Evolutionary conservation across 2,113 vertebrate species (phyloP).

Genomic region (Solea senegalensis): DNA sequence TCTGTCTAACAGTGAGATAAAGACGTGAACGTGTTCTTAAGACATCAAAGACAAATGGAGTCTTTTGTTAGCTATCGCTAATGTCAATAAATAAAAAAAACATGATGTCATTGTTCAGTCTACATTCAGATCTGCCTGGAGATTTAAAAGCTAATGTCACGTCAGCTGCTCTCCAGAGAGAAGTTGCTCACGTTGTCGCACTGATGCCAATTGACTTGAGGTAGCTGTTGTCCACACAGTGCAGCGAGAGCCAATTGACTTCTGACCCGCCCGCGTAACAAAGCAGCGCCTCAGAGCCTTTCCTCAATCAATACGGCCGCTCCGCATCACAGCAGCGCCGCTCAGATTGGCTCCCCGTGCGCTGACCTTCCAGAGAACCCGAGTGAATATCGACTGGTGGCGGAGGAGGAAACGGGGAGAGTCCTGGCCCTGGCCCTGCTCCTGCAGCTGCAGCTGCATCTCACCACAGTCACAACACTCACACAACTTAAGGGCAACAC

Average conservation of each 20-base stretch:
- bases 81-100: too few species aligned
- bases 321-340: constrained; percentile 42
- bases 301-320: constrained; percentile 71
- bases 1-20: too few species aligned
- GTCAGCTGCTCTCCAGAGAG: constrained; percentile 26
- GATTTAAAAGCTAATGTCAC: constrained; percentile 12
- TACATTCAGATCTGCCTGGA: not conserved
- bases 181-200: constrained; percentile 45
- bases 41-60: too few species aligned
- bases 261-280: constrained; percentile 58
- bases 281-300: constrained; percentile 63
- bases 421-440: constrained; percentile 28
- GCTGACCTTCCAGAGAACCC: constrained; percentile 67
- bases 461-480: constrained; percentile 24
- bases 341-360: constrained; percentile 60
- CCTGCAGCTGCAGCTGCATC: constrained; percentile 25
- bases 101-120: not conserved
- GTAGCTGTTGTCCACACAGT: constrained; percentile 53
- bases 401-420: constrained; percentile 43
- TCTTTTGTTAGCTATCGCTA: too few species aligned
- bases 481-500: constrained; percentile 14
- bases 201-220: constrained; percentile 70
- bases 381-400: constrained; percentile 56
- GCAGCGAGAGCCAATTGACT: constrained; percentile 70
- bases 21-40: too few species aligned